A percentile compares a stretch with the other conserved stretches of the same genome.
These are phyloP conservation scores for Capricornis sumatraensis DNA, from an alignment of 2,113 vertebrate species.

Conservation along the genomic window DNA sequence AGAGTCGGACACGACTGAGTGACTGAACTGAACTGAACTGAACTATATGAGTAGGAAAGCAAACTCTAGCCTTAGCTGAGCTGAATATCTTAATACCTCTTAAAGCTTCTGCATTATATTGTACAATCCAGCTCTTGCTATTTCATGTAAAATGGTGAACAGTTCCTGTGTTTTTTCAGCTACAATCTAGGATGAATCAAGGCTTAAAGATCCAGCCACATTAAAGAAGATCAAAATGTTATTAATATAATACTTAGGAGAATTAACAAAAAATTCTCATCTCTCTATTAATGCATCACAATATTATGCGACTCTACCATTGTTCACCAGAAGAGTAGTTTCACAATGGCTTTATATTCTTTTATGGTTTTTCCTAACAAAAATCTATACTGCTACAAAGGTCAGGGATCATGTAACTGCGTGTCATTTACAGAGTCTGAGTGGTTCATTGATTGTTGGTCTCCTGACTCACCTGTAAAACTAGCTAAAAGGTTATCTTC, in stretches of 20 bases:
- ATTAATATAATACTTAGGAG: neutral
- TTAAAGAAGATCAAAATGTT: neutral
- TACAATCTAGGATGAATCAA: neutral
- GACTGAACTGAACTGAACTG: no score
- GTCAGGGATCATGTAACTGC: neutral
- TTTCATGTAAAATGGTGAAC: neutral
- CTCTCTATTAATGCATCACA: neutral
- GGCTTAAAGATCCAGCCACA: neutral
- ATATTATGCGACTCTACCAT: neutral
- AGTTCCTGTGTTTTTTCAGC: neutral
- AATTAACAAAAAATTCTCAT: neutral
- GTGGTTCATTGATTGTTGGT: conserved; percentile 32
- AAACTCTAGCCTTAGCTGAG: neutral
- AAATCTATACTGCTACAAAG: neutral
- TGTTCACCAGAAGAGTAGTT: neutral
- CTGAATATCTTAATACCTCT: neutral
- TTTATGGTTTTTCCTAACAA: neutral
- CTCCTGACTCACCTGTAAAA: neutral
- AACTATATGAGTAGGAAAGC: neutral
- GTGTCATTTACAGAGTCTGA: conserved; percentile 27
- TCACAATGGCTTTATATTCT: neutral
- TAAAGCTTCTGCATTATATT: neutral
- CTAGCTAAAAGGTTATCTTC: conserved; percentile 38
- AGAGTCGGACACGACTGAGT: no score
- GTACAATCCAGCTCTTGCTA: neutral